Evolutionary conservation across 2,888 invertebrate genomes (phyloP).

Genomic region (Sinhomidia bicolor): DNA sequence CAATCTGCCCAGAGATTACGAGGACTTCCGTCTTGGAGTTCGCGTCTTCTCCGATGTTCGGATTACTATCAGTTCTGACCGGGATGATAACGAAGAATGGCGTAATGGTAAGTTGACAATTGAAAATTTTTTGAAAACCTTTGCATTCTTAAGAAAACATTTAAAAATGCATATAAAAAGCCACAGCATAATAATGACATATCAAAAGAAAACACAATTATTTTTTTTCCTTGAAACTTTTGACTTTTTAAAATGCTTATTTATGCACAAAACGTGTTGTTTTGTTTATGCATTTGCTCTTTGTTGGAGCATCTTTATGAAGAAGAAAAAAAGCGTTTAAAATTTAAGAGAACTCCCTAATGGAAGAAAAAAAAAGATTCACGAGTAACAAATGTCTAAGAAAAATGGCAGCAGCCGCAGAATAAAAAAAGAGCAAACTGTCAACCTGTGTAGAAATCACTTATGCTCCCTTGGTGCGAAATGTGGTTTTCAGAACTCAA

Average conservation of each 20-base stretch:
- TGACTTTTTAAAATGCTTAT: not conserved
- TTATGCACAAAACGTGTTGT: constrained; percentile 9
- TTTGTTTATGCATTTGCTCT: not conserved
- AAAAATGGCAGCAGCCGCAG: constrained; percentile 14
- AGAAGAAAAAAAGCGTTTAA: not conserved
- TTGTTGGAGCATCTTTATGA: not conserved
- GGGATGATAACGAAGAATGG: constrained; percentile 81
- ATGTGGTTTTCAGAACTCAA: constrained; percentile 17
- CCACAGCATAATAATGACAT: too few relatives aligned
- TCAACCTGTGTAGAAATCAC: constrained; percentile 60
- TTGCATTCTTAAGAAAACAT: too few relatives aligned
- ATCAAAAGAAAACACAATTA: too few relatives aligned
- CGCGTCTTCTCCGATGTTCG: constrained; percentile 93
- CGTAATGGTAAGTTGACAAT: constrained; percentile 80
- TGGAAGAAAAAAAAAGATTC: constrained; percentile 32
- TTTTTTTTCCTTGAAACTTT: not conserved
- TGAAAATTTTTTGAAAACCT: not conserved
- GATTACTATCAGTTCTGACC: constrained; percentile 84
- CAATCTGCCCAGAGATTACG: constrained; percentile 92
- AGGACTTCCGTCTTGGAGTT: constrained; percentile 93
- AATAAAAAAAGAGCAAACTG: constrained; percentile 61
- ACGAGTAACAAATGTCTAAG: constrained; percentile 7
- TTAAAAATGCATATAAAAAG: too few relatives aligned
- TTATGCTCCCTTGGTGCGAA: constrained; percentile 29
- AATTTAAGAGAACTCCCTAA: not conserved